Conservation (phyloP, 2,113 vertebrate genomes). For the Zosterops japonicus region DNA sequence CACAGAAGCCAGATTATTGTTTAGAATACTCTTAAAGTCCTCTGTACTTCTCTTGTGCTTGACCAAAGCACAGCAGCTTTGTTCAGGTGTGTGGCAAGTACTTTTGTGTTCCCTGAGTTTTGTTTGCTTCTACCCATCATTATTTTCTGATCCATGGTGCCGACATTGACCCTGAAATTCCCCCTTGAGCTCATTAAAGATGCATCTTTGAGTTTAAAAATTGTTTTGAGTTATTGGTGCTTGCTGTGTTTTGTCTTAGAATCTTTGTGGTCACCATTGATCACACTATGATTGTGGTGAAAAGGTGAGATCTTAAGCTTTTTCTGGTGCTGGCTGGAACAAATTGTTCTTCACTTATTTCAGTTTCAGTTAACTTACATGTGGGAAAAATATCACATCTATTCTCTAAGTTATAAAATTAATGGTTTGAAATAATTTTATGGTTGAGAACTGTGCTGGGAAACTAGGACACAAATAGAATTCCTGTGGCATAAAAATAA, state of each 20-base stretch:
- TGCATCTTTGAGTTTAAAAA: rapidly evolving
- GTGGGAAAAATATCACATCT: neutral
- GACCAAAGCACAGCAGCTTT: neutral
- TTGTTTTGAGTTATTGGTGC: neutral
- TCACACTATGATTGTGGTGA: neutral
- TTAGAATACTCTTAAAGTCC: neutral
- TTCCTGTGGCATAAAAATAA: neutral
- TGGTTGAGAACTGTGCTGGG: neutral
- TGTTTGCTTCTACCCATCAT: neutral
- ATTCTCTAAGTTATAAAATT: neutral
- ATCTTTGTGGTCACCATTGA: neutral
- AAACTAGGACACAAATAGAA: neutral
- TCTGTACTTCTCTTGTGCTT: neutral
- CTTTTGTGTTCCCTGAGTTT: neutral
- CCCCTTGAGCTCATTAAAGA: neutral
- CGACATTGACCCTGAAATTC: neutral
- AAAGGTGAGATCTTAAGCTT: neutral
- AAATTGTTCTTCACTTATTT: neutral
- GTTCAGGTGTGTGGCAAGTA: neutral
- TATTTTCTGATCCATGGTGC: neutral
- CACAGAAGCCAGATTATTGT: neutral
- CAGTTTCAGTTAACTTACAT: neutral
- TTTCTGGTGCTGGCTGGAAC: neutral
- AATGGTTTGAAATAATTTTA: neutral
- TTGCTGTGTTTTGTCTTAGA: neutral